Evolutionary conservation across 2,797 vertebrate species (phyloP).

Genomic region (Syngnathus acus): DNA sequence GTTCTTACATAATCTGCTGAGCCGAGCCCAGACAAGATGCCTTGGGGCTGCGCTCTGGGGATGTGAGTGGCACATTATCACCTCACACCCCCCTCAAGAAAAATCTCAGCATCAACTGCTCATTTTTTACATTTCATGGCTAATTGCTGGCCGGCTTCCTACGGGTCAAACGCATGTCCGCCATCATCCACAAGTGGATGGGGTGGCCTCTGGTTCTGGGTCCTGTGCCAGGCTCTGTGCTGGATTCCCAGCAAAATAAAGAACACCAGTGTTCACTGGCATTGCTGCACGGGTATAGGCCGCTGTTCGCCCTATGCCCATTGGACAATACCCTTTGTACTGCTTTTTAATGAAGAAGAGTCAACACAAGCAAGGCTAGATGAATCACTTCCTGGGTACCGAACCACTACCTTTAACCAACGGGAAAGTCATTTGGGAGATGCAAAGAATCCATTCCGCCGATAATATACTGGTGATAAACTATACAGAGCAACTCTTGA

Average conservation of each 20-base stretch:
- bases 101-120: slow-evolving; percentile 11
- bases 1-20: slow-evolving; percentile 46
- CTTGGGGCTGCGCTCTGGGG: slow-evolving; percentile 32
- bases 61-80: slow-evolving; percentile 34
- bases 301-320: slow-evolving; percentile 64
- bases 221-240: slow-evolving; percentile 78
- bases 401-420: neutral
- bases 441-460: too few species aligned
- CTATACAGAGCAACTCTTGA: too few species aligned
- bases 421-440: too few species aligned
- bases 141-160: slow-evolving; percentile 64
- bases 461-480: too few species aligned
- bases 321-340: slow-evolving; percentile 70
- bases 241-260: slow-evolving; percentile 66
- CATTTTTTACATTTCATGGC: slow-evolving; percentile 39
- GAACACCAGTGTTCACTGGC: slow-evolving; percentile 65
- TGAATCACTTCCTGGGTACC: slow-evolving; percentile 41
- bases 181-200: slow-evolving; percentile 15
- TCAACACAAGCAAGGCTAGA: slow-evolving; percentile 43
- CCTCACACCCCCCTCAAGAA: slow-evolving; percentile 15
- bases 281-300: slow-evolving; percentile 55
- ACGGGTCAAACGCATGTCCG: slow-evolving; percentile 31
- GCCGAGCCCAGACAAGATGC: slow-evolving; percentile 43
- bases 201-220: slow-evolving; percentile 51
- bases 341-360: slow-evolving; percentile 68